Evolutionary conservation across 2,113 vertebrate genomes (phyloP).

Genomic region (Crotophaga sulcirostris): DNA sequence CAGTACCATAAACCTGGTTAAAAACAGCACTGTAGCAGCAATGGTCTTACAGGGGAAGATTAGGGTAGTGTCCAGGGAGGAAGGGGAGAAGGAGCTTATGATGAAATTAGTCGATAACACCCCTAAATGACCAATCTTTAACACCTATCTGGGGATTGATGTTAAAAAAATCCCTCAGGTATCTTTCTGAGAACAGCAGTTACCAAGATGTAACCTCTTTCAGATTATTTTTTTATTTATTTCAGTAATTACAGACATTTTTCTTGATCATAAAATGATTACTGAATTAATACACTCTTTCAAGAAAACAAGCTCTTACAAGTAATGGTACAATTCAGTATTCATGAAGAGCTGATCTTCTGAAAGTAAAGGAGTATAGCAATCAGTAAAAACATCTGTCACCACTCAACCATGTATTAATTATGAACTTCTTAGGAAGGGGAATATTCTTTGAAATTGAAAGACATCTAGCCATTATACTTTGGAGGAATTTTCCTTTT

Average conservation of each 20-base stretch:
- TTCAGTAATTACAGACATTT: background rate
- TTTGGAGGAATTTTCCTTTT: background rate
- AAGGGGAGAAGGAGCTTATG: background rate
- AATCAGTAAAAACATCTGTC: background rate
- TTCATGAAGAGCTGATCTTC: background rate
- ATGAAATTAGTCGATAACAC: background rate
- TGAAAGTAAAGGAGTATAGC: background rate
- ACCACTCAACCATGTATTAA: background rate
- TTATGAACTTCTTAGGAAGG: background rate
- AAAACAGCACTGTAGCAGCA: background rate
- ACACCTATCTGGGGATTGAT: background rate
- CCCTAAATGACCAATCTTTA: background rate
- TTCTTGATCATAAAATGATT: background rate
- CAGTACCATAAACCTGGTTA: background rate
- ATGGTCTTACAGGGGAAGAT: background rate
- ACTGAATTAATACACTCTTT: background rate
- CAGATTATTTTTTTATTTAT: background rate
- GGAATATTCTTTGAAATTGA: background rate
- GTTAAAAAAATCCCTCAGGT: background rate
- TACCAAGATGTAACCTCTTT: background rate
- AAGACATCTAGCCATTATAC: background rate
- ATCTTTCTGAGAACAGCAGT: background rate
- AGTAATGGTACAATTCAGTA: background rate
- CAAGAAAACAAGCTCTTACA: background rate
- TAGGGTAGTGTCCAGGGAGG: background rate